Conservation (phyloP, 2,888 invertebrate genomes). For the Koerneria pararmatus region DNA sequence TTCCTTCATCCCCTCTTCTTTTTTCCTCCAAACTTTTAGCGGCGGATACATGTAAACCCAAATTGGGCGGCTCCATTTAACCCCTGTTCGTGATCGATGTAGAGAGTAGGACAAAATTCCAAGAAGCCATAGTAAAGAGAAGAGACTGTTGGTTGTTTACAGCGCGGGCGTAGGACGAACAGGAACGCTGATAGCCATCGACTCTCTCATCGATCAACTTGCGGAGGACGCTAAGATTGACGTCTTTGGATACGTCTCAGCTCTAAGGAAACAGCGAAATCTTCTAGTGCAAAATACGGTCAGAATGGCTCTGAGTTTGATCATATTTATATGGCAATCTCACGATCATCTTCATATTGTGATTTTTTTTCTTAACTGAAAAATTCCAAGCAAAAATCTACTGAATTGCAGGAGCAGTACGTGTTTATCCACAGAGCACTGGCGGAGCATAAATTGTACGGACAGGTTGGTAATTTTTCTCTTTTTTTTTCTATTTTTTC, state of each 20-base stretch:
- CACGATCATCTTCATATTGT: conserved; percentile 9
- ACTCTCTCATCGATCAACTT: conserved; percentile 81
- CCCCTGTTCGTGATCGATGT: too few relatives aligned
- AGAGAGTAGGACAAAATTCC: too few relatives aligned
- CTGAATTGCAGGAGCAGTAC: conserved; percentile 78
- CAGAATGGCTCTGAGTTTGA: too few relatives aligned
- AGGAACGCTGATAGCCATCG: conserved; percentile 86
- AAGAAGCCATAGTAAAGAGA: too few relatives aligned
- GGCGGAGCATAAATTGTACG: conserved; percentile 84
- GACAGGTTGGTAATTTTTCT: conserved; percentile 84
- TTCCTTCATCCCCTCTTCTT: too few relatives aligned
- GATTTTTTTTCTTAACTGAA: neutral
- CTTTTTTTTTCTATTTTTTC: too few relatives aligned
- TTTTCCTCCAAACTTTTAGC: too few relatives aligned
- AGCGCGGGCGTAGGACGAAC: conserved; percentile 91
- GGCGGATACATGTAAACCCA: too few relatives aligned
- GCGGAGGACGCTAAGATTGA: conserved; percentile 67
- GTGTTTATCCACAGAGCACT: conserved; percentile 89
- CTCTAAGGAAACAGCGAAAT: conserved; percentile 82
- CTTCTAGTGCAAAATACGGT: conserved; percentile 86
- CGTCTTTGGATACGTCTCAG: conserved; percentile 85
- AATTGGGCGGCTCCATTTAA: too few relatives aligned
- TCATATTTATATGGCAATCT: conserved; percentile 27
- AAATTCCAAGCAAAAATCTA: neutral
- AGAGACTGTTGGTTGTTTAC: too few relatives aligned